phyloP scores from a whole-genome alignment of 2,113 vertebrate genomes.

The Murina feae region DNA sequence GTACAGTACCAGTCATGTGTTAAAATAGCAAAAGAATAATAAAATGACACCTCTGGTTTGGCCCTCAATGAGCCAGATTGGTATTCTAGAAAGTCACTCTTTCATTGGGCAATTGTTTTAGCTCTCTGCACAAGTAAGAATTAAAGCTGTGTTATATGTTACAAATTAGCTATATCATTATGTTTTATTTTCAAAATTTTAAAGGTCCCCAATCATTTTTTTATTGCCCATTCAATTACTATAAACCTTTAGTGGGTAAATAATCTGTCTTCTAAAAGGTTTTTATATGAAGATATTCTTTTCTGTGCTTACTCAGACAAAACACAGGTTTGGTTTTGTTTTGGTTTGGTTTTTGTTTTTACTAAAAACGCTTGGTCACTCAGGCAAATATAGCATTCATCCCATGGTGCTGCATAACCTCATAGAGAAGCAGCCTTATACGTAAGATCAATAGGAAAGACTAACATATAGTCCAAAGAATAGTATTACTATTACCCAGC shows the following conservation, averaged over 20 bases:
- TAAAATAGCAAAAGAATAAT: background rate
- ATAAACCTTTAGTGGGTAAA: background rate
- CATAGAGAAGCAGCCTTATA: background rate
- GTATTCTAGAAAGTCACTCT: background rate
- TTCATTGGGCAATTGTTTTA: background rate
- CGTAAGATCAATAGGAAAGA: background rate
- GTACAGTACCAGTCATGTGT: background rate
- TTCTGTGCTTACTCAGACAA: background rate
- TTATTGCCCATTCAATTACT: background rate
- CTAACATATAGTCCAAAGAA: background rate
- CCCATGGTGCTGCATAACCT: background rate
- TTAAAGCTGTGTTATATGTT: background rate
- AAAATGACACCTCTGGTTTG: background rate
- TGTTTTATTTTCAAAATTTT: background rate
- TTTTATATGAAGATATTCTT: background rate
- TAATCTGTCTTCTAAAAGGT: background rate
- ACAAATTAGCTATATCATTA: background rate
- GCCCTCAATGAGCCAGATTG: background rate
- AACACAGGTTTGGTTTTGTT: background rate
- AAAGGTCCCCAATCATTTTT: background rate
- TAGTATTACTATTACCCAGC: background rate
- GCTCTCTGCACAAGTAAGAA: background rate
- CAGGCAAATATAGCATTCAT: background rate
- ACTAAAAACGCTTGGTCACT: background rate
- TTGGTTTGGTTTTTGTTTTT: too few species aligned